Percentiles rank a stretch among this genome's conserved stretches.
These are phyloP conservation scores for Malurus melanocephalus DNA, from an alignment of 2,113 vertebrate species.

Conservation along the genomic window DNA sequence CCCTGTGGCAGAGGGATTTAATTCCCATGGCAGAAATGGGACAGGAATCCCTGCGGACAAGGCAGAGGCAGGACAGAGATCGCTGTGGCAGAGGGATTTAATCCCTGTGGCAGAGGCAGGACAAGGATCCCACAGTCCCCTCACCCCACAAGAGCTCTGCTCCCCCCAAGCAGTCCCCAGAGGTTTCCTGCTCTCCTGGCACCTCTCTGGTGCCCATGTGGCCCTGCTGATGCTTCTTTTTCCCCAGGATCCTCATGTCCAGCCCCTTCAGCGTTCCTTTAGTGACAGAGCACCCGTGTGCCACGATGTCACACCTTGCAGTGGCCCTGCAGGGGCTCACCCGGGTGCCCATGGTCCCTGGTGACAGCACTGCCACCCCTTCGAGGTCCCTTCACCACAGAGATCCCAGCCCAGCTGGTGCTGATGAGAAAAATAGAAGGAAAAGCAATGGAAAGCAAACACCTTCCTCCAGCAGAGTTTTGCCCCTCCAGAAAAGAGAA, in stretches of 20 bases:
- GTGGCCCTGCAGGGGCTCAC: background rate
- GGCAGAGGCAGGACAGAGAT: background rate
- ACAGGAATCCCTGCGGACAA: background rate
- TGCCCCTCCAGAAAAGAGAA: background rate
- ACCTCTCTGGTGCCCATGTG: background rate
- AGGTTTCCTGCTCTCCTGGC: background rate
- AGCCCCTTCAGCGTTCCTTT: rapidly evolving
- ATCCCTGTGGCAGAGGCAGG: background rate
- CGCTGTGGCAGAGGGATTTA: background rate
- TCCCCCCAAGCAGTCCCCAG: background rate
- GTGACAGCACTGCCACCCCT: background rate
- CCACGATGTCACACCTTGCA: rapidly evolving
- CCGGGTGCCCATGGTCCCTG: background rate
- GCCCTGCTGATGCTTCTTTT: background rate
- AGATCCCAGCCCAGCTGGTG: background rate
- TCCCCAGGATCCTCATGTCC: background rate
- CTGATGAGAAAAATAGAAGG: background rate
- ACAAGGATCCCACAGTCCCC: background rate
- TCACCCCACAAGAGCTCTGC: background rate
- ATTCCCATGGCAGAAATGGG: background rate
- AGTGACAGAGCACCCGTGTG: rapidly evolving
- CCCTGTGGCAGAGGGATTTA: background rate
- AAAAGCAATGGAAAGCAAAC: background rate
- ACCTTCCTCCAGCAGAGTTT: background rate
- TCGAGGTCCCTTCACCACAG: rapidly evolving